Base-by-base conservation (phyloP, 2,113 vertebrate species). In the Ellobius talpinus region DNA sequence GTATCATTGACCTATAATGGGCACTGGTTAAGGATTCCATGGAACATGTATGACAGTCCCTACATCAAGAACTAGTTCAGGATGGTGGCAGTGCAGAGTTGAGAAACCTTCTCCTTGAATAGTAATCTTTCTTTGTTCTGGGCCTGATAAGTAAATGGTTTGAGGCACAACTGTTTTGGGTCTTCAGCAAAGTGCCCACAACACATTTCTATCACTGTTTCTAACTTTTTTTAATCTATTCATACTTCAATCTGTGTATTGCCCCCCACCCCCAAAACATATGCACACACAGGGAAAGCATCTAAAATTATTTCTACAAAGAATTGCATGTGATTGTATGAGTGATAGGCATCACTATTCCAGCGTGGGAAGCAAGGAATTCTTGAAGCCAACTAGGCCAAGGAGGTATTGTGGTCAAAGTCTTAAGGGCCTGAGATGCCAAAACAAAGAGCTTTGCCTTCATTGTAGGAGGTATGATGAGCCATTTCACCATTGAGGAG, bases 381-480 rank as follows among this genome's bases (percentile, higher is more conserved):
- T 73, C 11, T 45, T 5, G 68, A 36, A 24, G 24, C 4, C 2
- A n/a, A n/a, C 50, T 42, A 29, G 76, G 29, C 39, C 21, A 47
- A 74, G 47, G 31, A 77, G 8, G 3, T 8, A 68, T 16, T n/a
- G 52, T 12, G 24, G 5, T 9, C 58, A 72, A 63, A 1, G 33
- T 72, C 11, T 1, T 5, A 50, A 77, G n/a, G 79, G 17, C 39
- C 66, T 72, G 29, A 39, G 39, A 74, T 2, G 3, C n/a, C 70
- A 63, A 0, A 39, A 2, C 33, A 50, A 68, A 77, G 42, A 70
- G 33, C 3, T 87, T 63, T 70, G 36, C 50, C 7, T 55, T 86
- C 52, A 58, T 42, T 14, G 2, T 29, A 3, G 9, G 23, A n/a
- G 77, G 7, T 0, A 0, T 23, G 63, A 21, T 63, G 31, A n/a